Evolutionary conservation across 2,888 invertebrate species (phyloP), one percentile per base, ranked within the genome.

Genomic region (Trichogramma dendrolimi): DNA sequence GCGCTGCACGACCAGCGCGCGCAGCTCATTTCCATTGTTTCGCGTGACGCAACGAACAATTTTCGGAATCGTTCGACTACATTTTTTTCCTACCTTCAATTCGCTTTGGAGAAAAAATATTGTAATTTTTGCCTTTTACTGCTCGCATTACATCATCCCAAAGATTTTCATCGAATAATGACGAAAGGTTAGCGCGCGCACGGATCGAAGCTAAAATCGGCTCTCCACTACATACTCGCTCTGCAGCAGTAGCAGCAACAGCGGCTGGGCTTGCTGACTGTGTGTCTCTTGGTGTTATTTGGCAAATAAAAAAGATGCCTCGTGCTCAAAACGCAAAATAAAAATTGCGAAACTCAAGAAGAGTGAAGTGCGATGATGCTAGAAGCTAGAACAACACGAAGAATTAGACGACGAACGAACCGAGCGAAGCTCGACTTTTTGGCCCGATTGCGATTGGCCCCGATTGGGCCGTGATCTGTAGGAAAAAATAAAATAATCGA

Each of bases 321-420:
- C 54, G 65, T 61, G 65, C 65, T 65, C 65, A 61, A 65, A 63
- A 65, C 63, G 62, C 61, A 65, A 63, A 63, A 65, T 65, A 65
- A 65, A 65, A 65, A 61, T 65, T 65, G 61, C 65, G 63, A 63
- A 58, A 65, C 59, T 2, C 6, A 14, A 27, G 27, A 27, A 27
- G 27, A 27, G 27, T 27, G 10, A 38, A 39, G 7, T 51, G 51
- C 39, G 6, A 14, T 51, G 5, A 6, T 6, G 39, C 51, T 51
- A 51, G 14, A 51, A 14, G 27, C 27, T 27, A 27, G 38, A 14
- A 51, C 38, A 14, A 42, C 47, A 14, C 51, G 7, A 8, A 48
- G 42, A 44, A 5, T 7, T 42, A 40, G 11, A 10, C 8, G n/a
- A 4, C 4, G 27, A 46, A 39, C 27, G 8, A 46, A 47, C 27